A percentile compares a stretch with the other conserved stretches of the same genome.
These are phyloP conservation scores for Stichodactyla helianthus DNA, from an alignment of 64 coral and sea anemone genomes.

Conservation along the genomic window DNA sequence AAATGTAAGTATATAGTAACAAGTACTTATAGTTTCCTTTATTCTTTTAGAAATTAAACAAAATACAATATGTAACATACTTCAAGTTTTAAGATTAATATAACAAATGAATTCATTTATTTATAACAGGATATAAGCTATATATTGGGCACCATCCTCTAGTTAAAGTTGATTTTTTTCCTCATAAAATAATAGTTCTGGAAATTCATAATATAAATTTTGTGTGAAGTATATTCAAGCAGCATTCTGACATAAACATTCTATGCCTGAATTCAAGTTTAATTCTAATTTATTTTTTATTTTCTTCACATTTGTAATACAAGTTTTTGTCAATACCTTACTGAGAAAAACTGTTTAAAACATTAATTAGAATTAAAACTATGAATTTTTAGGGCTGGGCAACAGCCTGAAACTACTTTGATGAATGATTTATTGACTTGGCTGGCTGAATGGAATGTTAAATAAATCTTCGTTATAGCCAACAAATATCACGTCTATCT, in stretches of 20 bases:
- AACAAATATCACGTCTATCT: neutral
- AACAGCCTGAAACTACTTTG: neutral
- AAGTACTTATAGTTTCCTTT: neutral
- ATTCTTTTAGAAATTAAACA: neutral
- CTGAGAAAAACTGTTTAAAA: neutral
- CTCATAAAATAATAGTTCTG: too few relatives aligned
- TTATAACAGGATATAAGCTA: too few relatives aligned
- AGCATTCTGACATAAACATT: neutral
- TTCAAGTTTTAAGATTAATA: too few relatives aligned
- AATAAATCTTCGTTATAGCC: neutral
- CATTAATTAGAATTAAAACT: neutral
- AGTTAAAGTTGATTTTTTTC: too few relatives aligned
- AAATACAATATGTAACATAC: neutral
- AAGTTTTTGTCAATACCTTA: neutral
- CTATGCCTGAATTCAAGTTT: neutral
- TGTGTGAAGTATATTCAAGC: neutral
- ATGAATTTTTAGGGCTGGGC: neutral
- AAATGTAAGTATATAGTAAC: neutral
- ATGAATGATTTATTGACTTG: constrained; percentile 5
- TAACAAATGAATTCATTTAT: too few relatives aligned
- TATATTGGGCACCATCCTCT: too few relatives aligned
- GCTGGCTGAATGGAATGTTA: neutral
- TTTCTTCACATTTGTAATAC: neutral
- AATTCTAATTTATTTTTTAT: neutral
- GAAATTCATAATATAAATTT: too few relatives aligned